A percentile compares a stretch with the other conserved stretches of the same genome.
These are phyloP conservation scores for Atta texana DNA, from an alignment of 1,140 invertebrate species.

Conservation along the genomic window DNA sequence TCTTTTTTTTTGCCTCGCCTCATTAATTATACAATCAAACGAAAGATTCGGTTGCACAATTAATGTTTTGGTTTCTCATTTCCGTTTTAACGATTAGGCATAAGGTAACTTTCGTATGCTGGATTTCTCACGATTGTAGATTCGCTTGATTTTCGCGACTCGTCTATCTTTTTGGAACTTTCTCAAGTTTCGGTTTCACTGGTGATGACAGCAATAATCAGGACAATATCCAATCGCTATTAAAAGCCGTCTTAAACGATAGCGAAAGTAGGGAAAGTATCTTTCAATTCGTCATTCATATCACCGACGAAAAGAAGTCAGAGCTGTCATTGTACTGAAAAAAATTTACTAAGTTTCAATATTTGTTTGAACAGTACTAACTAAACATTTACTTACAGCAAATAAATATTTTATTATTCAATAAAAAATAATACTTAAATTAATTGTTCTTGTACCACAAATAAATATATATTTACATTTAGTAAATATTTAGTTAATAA, in stretches of 20 bases:
- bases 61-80: slow-evolving; percentile 71
- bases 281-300: slow-evolving; percentile 73
- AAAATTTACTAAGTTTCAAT: too few relatives aligned
- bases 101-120: background rate
- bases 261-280: slow-evolving; percentile 78
- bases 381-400: too few relatives aligned
- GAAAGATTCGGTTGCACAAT: slow-evolving; percentile 68
- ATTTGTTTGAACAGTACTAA: too few relatives aligned
- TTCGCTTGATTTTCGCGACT: slow-evolving; percentile 33
- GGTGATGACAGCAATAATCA: slow-evolving; percentile 1
- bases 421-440: too few relatives aligned
- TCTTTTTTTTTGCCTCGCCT: background rate
- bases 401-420: too few relatives aligned
- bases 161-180: slow-evolving; percentile 68
- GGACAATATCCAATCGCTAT: slow-evolving; percentile 66
- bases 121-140: background rate
- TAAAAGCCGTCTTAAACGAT: slow-evolving; percentile 56
- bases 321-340: background rate
- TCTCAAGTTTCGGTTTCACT: slow-evolving; percentile 74
- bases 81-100: background rate
- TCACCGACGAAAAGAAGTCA: slow-evolving; percentile 17
- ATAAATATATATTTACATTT: too few relatives aligned
- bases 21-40: slow-evolving; percentile 70
- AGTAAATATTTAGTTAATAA: too few relatives aligned
- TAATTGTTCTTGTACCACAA: too few relatives aligned